phyloP scores from a whole-genome alignment of 2,888 invertebrate genomes.

The Cyaniris semiargus region DNA sequence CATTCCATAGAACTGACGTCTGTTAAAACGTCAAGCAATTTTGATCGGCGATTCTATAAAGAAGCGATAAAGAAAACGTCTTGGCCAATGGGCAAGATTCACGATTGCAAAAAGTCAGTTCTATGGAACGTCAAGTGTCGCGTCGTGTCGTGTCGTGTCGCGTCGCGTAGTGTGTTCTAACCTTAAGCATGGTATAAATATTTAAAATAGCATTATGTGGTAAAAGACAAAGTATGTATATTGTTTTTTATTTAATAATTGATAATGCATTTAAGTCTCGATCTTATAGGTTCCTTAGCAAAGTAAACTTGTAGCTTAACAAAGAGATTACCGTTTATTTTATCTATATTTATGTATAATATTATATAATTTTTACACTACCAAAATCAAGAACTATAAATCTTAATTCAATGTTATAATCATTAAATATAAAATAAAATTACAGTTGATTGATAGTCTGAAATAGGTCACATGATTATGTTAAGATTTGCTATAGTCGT shows the following conservation, averaged over 20 bases:
- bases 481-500: neutral
- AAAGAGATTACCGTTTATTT: too few species aligned
- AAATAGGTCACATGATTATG: neutral
- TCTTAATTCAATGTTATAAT: neutral
- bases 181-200: neutral
- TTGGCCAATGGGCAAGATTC: too few species aligned
- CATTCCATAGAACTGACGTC: too few species aligned
- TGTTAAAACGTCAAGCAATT: too few species aligned
- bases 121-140: neutral
- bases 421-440: neutral
- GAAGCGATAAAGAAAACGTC: too few species aligned
- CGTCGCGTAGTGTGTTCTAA: neutral
- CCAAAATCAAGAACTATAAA: neutral
- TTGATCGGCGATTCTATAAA: too few species aligned
- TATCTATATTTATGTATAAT: too few species aligned
- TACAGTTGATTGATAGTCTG: neutral
- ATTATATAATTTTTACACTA: neutral
- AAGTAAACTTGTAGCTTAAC: too few species aligned
- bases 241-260: too few species aligned
- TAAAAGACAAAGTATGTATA: too few species aligned
- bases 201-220: neutral
- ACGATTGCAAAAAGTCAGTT: neutral
- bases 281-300: too few species aligned
- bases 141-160: neutral
- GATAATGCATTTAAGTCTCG: too few species aligned